Evolutionary conservation across 1,140 invertebrate species (phyloP).

Genomic region (Procambarus virginalis): DNA sequence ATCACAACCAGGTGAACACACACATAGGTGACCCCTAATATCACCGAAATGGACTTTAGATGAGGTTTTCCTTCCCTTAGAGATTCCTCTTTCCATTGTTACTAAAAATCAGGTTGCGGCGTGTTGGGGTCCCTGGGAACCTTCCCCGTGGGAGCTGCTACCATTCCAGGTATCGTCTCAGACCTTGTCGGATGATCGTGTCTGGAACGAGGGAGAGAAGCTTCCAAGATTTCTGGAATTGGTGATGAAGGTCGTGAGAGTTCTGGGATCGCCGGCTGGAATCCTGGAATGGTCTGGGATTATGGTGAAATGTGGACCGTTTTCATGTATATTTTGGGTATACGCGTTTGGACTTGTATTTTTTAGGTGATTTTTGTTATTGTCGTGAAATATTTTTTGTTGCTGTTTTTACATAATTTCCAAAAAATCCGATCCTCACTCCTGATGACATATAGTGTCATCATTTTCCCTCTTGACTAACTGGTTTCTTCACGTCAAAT

Average conservation of each 20-base stretch:
- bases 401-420: background rate
- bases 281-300: background rate
- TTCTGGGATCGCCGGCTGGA: background rate
- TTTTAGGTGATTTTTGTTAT: background rate
- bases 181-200: conserved; percentile 14
- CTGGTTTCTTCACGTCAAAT: no score
- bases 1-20: no score
- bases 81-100: no score
- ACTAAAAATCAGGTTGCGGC: no score
- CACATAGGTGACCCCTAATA: no score
- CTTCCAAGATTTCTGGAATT: conserved; percentile 30
- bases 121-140: no score
- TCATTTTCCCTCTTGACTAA: no score
- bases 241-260: conserved; percentile 30
- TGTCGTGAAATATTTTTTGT: background rate
- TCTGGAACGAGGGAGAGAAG: conserved; percentile 14
- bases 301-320: conserved; percentile 16
- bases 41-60: no score
- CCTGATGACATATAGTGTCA: no score
- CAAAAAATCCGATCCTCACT: no score
- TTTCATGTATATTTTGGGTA: background rate
- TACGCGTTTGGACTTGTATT: background rate
- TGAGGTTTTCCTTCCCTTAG: no score
- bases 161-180: background rate
- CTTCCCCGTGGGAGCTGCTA: no score